Evolutionary conservation across 2,113 vertebrate species (phyloP), one percentile per base, ranked within the genome.

Genomic region (Abramis brama): DNA sequence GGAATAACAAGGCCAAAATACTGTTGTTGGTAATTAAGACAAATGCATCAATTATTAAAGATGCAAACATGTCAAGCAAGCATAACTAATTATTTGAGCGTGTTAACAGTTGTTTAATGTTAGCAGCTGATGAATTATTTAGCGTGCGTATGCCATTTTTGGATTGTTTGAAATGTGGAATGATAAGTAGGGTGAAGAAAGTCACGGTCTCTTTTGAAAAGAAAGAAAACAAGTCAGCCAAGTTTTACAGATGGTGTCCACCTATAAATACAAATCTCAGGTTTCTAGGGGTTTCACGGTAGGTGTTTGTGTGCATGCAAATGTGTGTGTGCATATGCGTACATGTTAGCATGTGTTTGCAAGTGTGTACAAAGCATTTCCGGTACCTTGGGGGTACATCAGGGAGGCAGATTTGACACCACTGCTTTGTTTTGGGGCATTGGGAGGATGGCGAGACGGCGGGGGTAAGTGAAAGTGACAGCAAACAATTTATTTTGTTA

Each of bases 21-120:
- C 95, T 96, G 97, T 94, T 95, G 93, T 96, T 97, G 97, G 97
- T 98, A 99, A 99, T 99, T 99, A 98, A 98, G 97, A 99, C 97
- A 98, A 98, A 99, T 97, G 95, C 97, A 99, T 99, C 96, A 98
- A 99, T 99, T 99, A 99, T 99, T 99, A 97, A 99, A 95, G 97
- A 97, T 96, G 96, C 97, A 99, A 99, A 99, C 98, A 99, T 97
- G 97, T 99, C 97, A 98, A 97, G 97, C 97, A 97, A 97, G 97
- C 97, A 98, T 96, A 98, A 97, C 97, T 98, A 99, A 99, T 99
- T 98, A 98, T 97, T 97, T 96, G 95, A 97, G 96, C 96, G 95
- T 98, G 97, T 98, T 99, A 99, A 98, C 97, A 99, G 98, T 98
- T 99, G 97, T 97, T 98, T 98, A 98, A 98, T 99, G 97, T 96